These are phyloP conservation scores for Batillaria attramentaria DNA, from an alignment of 1,140 invertebrate genomes.

Conservation along the genomic window DNA sequence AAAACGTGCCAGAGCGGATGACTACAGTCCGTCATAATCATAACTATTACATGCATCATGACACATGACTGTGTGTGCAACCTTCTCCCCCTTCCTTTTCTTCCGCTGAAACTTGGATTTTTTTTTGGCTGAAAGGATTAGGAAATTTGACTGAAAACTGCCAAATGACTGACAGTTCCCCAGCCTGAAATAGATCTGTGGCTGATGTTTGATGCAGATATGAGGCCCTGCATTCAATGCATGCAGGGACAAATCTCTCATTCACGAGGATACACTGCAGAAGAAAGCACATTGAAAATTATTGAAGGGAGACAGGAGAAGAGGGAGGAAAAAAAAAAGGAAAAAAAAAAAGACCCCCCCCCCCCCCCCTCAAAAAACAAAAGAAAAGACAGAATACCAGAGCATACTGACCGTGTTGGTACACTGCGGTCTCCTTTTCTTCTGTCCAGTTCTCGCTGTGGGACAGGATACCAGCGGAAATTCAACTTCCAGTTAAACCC, in stretches of 20 bases:
- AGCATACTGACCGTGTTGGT: conserved; percentile 78
- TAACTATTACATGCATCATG: no score
- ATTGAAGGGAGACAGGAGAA: neutral
- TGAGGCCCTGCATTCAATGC: neutral
- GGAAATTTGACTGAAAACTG: no score
- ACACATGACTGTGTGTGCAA: no score
- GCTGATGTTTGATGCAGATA: no score
- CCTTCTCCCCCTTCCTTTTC: no score
- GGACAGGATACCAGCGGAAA: conserved; percentile 94
- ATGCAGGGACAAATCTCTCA: neutral
- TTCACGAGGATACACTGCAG: neutral
- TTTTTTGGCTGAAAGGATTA: no score
- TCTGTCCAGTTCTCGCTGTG: conserved; percentile 93
- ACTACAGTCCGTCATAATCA: no score
- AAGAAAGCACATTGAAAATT: neutral
- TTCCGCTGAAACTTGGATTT: no score
- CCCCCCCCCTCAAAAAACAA: neutral
- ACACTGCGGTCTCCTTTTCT: conserved; percentile 90
- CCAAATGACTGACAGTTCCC: no score
- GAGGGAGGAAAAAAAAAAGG: neutral
- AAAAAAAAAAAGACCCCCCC: neutral
- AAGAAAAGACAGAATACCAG: no score
- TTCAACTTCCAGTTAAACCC: conserved; percentile 98
- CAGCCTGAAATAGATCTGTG: no score
- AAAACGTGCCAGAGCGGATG: no score